Percentiles rank a stretch among this genome's conserved stretches.
Evolutionary conservation across 2,888 invertebrate genomes (phyloP).

Genomic region (Crioceris asparagi): DNA sequence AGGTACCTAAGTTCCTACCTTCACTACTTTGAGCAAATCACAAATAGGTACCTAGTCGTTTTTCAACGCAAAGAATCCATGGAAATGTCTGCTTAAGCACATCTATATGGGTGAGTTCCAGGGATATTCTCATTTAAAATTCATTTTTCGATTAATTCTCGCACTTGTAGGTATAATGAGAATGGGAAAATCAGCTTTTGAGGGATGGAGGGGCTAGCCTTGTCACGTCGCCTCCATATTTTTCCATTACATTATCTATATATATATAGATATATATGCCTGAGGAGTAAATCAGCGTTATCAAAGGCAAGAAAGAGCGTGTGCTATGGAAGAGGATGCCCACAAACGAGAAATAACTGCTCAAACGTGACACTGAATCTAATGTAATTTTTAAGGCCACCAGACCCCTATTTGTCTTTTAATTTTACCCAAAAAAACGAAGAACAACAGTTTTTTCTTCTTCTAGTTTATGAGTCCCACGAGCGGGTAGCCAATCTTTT

Average conservation of each 20-base stretch:
- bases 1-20: too few relatives aligned
- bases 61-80: too few relatives aligned
- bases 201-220: too few relatives aligned
- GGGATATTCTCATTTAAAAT: conserved; percentile 11
- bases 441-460: too few relatives aligned
- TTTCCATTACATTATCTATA: conserved; percentile 41
- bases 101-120: too few relatives aligned
- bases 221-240: conserved; percentile 35
- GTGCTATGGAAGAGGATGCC: conserved; percentile 1
- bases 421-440: too few relatives aligned
- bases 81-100: too few relatives aligned
- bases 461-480: too few relatives aligned
- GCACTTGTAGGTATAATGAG: not conserved
- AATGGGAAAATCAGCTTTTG: conserved; percentile 11
- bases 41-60: too few relatives aligned
- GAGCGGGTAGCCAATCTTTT: too few relatives aligned
- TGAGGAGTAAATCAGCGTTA: conserved; percentile 38
- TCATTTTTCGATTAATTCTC: conserved; percentile 15
- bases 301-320: conserved; percentile 26
- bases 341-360: conserved; percentile 40
- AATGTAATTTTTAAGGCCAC: conserved; percentile 37
- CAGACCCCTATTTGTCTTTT: too few relatives aligned
- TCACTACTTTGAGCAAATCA: too few relatives aligned
- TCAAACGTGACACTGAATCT: conserved; percentile 35
- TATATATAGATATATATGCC: conserved; percentile 37